Conservation (phyloP, 2,113 vertebrate genomes). For the Haemorhous mexicanus region DNA sequence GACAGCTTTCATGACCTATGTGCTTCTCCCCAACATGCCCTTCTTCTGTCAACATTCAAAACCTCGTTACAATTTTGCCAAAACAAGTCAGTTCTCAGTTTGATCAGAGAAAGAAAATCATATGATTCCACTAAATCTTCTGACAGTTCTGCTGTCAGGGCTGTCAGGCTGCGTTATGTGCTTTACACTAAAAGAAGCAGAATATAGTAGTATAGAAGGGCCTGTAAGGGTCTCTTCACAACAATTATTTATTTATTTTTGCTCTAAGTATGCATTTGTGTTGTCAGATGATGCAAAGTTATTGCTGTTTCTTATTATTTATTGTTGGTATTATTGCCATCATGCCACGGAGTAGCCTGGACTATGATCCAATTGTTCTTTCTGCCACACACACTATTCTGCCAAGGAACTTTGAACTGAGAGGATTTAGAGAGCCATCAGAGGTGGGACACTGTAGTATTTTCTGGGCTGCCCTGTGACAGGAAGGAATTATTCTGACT, state of each 20-base stretch:
- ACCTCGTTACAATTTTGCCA: constrained; percentile 19
- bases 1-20: background rate
- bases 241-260: constrained; percentile 32
- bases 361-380: background rate
- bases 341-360: background rate
- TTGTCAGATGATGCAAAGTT: background rate
- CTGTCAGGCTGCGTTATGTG: background rate
- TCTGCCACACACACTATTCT: background rate
- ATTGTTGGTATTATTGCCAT: background rate
- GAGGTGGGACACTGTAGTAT: too few species aligned
- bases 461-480: too few species aligned
- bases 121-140: constrained; percentile 16
- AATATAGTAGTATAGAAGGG: background rate
- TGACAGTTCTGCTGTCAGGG: constrained; percentile 33
- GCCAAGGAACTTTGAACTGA: background rate
- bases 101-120: constrained; percentile 34
- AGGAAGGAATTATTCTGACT: too few species aligned
- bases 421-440: background rate
- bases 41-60: constrained; percentile 29
- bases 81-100: constrained; percentile 9
- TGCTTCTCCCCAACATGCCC: background rate
- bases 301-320: background rate
- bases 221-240: background rate
- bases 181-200: constrained; percentile 28
- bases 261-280: background rate